Base-by-base conservation (phyloP, 2,888 invertebrate species). In the Microctonus brassicae region DNA sequence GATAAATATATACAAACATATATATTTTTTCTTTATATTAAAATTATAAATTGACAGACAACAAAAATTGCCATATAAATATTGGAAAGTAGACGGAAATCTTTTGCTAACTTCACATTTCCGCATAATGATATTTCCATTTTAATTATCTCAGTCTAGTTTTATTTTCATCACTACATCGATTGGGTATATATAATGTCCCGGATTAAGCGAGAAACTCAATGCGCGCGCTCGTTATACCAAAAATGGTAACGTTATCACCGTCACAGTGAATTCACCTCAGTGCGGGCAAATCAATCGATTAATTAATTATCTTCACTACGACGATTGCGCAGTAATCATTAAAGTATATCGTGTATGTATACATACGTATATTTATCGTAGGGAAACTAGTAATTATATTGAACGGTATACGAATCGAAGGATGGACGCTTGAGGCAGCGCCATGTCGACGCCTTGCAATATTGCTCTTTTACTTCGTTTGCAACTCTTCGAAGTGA, bases 221-320 rank as follows among this genome's bases (percentile, higher is more conserved):
- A 34, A 17, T 39, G 61, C 60, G 62, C 36, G 36, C 65, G 72
- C 73, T 73, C 52, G 73, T 72, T 75, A 69, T 53, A 63, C 76
- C 76, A 70, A 75, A 73, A 73, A 76, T 70, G 76, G 76, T 64
- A 62, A 66, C 70, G 67, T 73, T 73, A 74, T 76, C 76, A 76
- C 70, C 47, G 47, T 47, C 64, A 58, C 71, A 57, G 58, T n/a
- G 63, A 52, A 55, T 33, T 24, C 36, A 24, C 61, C 52, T 60
- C 17, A n/a, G 20, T n/a, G 62, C 65, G 62, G 67, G 61, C 61
- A 73, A 73, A 75, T 76, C 73, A 75, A 75, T 75, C 73, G 75
- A 66, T 76, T 75, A 73, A 75, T 75, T 76, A 75, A 76, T 75
- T 75, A 76, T 72, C 74, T 71, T 60, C 62, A 26, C 26, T 10